Evolutionary conservation across 2,113 vertebrate genomes (phyloP).

Genomic region (Dendrocopos noguchii): DNA sequence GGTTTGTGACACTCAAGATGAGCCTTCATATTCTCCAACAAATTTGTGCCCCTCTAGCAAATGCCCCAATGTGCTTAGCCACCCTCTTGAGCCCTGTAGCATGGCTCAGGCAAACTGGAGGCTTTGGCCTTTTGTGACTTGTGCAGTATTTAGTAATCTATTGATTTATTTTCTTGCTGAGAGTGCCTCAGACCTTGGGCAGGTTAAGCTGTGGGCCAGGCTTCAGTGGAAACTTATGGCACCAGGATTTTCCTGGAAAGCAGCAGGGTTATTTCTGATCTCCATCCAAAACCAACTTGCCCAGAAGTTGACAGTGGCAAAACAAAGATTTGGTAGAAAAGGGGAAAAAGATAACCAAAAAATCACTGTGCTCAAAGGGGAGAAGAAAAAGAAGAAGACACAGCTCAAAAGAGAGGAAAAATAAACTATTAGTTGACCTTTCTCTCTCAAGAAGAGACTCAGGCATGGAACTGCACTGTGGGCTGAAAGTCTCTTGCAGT

Average conservation of each 20-base stretch:
- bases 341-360: background rate
- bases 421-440: background rate
- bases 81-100: background rate
- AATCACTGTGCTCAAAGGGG: background rate
- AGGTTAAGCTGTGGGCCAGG: background rate
- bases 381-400: conserved; percentile 9
- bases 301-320: conserved; percentile 10
- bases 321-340: background rate
- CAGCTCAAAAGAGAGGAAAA: conserved; percentile 12
- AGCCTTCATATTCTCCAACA: background rate
- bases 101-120: background rate
- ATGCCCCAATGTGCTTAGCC: background rate
- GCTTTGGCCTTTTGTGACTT: background rate
- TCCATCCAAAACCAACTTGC: background rate
- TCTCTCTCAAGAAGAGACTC: conserved; percentile 7
- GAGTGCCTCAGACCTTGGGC: background rate
- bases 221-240: background rate
- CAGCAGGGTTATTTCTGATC: conserved; percentile 9
- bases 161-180: background rate
- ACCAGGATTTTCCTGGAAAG: conserved; percentile 26
- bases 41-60: background rate
- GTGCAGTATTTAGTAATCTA: background rate
- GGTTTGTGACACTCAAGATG: background rate
- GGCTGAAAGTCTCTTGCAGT: conserved; percentile 15
- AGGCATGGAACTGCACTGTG: background rate